Percentiles rank a stretch among this genome's conserved stretches.
Conservation (phyloP, 1,140 invertebrate genomes). For the Saccostrea echinata region DNA sequence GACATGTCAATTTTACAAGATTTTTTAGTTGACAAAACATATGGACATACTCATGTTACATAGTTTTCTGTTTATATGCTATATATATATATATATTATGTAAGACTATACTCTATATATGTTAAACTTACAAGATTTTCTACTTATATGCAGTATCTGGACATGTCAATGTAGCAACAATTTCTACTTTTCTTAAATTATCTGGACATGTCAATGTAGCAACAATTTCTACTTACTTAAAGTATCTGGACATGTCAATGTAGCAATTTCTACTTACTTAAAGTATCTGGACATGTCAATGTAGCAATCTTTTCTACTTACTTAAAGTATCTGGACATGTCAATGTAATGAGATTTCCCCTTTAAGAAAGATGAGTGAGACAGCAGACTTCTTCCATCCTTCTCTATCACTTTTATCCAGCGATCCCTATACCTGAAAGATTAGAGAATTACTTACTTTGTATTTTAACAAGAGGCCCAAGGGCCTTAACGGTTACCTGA, state of each 20-base stretch:
- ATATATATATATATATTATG: no score
- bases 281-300: background rate
- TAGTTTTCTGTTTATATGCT: no score
- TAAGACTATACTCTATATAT: background rate
- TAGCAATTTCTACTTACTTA: conserved; percentile 14
- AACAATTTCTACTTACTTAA: background rate
- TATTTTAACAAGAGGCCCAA: no score
- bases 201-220: background rate
- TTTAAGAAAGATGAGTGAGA: background rate
- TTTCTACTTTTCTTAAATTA: conserved; percentile 3
- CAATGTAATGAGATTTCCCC: conserved; percentile 48
- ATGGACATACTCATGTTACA: no score
- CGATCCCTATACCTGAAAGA: conserved; percentile 44
- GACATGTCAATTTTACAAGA: no score
- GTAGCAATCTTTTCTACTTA: conserved; percentile 20
- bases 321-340: conserved; percentile 57
- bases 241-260: background rate
- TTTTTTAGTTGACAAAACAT: no score
- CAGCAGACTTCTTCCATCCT: conserved; percentile 41
- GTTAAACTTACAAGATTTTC: background rate
- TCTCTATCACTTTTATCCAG: conserved; percentile 45
- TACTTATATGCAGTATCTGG: conserved; percentile 7
- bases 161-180: background rate
- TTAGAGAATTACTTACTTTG: background rate
- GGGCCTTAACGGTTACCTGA: no score